Conservation (phyloP, 2,888 invertebrate species). For the Eledona agricola region DNA sequence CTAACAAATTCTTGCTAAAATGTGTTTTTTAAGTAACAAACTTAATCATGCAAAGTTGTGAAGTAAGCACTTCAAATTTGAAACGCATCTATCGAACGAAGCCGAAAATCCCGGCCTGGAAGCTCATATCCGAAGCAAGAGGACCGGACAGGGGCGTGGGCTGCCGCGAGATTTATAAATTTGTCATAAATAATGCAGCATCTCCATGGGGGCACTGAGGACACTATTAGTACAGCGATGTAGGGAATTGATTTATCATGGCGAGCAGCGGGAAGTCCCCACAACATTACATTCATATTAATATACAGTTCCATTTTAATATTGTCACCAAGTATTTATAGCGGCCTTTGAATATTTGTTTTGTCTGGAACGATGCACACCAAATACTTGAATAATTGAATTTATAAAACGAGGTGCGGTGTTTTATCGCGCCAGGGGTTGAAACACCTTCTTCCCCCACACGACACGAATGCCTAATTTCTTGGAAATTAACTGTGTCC, state of each 20-base stretch:
- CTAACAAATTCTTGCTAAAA: no score
- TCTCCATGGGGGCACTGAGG: constrained; percentile 58
- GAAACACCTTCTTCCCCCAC: no score
- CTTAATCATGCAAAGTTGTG: no score
- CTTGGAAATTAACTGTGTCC: no score
- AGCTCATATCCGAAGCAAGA: constrained; percentile 20
- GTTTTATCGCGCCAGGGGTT: constrained; percentile 54
- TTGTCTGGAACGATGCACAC: constrained; percentile 51
- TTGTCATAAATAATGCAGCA: constrained; percentile 62
- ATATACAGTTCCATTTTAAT: constrained; percentile 63
- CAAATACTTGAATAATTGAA: constrained; percentile 59
- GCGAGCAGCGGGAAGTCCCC: constrained; percentile 55
- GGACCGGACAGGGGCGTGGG: constrained; percentile 51
- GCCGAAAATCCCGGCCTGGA: no score
- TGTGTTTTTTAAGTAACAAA: no score
- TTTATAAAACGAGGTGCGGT: constrained; percentile 58
- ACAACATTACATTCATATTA: constrained; percentile 61
- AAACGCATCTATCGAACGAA: no score
- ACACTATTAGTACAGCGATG: constrained; percentile 62
- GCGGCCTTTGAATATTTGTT: constrained; percentile 61
- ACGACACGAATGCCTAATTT: no score
- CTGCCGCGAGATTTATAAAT: constrained; percentile 57
- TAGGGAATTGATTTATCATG: constrained; percentile 64
- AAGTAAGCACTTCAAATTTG: no score
- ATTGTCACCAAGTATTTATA: constrained; percentile 65